A percentile compares a stretch with the other conserved stretches of the same genome.
phyloP scores from a whole-genome alignment of 2,797 vertebrate species.

The Anguilla anguilla region DNA sequence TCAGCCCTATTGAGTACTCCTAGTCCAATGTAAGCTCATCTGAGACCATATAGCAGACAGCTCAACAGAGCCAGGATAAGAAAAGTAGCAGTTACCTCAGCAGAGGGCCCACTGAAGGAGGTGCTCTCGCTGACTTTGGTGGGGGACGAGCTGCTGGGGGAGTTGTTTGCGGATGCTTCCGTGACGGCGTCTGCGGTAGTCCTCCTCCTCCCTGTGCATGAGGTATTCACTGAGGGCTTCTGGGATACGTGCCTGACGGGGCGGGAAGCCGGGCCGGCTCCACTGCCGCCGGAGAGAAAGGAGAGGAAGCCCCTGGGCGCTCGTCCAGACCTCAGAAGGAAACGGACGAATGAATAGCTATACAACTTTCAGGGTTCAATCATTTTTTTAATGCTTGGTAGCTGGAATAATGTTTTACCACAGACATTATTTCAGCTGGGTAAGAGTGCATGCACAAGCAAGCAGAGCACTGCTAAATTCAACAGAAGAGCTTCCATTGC shows the following conservation, averaged over 20 bases:
- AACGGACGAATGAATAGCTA: background rate
- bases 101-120: background rate
- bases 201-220: conserved; percentile 55
- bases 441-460: background rate
- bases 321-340: conserved; percentile 62
- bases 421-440: background rate
- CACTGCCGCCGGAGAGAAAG: conserved; percentile 72
- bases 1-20: background rate
- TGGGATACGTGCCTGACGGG: conserved; percentile 56
- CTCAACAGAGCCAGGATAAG: background rate
- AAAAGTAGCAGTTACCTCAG: conserved; percentile 49
- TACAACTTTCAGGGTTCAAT: background rate
- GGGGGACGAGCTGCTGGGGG: background rate
- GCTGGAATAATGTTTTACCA: background rate
- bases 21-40: background rate
- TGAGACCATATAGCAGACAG: background rate
- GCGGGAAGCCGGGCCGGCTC: conserved; percentile 49
- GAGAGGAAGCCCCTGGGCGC: conserved; percentile 77
- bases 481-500: background rate
- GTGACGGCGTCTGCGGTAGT: conserved; percentile 37
- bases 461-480: background rate
- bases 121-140: background rate
- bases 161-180: background rate
- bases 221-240: conserved; percentile 56
- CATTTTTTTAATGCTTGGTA: background rate